Evolutionary conservation across 92 coral and sea anemone genomes (phyloP).

Genomic region (Paramuricea clavata): DNA sequence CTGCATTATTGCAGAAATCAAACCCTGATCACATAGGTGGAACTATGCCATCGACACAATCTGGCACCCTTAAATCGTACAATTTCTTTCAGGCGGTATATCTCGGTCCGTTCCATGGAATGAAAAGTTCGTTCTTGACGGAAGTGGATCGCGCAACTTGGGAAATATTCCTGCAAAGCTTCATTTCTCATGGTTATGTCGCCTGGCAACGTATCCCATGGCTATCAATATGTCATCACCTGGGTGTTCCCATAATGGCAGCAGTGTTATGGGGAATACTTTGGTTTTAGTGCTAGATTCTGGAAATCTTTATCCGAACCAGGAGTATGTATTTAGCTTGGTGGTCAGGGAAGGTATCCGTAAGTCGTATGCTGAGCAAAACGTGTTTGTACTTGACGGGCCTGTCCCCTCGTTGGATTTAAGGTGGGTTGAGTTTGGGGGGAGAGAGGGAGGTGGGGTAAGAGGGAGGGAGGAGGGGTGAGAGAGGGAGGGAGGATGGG

Average conservation of each 20-base stretch:
- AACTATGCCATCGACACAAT: no score
- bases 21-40: no score
- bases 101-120: constrained; percentile 83
- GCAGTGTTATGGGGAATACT: constrained; percentile 55
- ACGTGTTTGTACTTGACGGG: constrained; percentile 74
- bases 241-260: constrained; percentile 87
- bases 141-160: constrained; percentile 60
- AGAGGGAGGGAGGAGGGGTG: background rate
- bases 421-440: constrained; percentile 63
- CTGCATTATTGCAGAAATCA: no score
- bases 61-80: background rate
- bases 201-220: constrained; percentile 52
- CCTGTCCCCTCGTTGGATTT: constrained; percentile 89
- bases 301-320: constrained; percentile 74
- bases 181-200: constrained; percentile 81
- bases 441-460: background rate
- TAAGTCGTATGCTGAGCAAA: constrained; percentile 73
- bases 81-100: constrained; percentile 72
- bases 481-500: no score
- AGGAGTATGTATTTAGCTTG: constrained; percentile 75
- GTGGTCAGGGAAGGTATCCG: constrained; percentile 69
- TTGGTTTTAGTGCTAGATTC: constrained; percentile 65
- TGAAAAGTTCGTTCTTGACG: constrained; percentile 75
- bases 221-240: constrained; percentile 61
- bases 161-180: background rate